Percentiles rank a stretch among this genome's conserved stretches.
phyloP scores from a whole-genome alignment of 2,888 invertebrate genomes.

The Drosophila flavopinicola region DNA sequence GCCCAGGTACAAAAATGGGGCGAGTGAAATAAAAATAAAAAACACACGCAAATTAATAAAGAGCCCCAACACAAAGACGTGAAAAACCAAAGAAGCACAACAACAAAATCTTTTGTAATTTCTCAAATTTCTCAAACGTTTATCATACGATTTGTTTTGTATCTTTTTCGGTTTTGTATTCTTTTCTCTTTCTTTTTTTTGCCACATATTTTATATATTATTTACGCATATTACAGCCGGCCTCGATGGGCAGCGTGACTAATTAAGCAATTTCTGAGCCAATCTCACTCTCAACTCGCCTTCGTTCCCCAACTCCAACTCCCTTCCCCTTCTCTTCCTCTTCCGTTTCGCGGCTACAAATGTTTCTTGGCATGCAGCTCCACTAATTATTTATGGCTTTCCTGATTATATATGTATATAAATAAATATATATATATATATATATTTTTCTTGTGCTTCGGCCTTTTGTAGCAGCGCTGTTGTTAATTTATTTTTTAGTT shows the following conservation, averaged over 20 bases:
- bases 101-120: constrained; percentile 58
- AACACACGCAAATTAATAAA: constrained; percentile 59
- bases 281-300: constrained; percentile 62
- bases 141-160: constrained; percentile 54
- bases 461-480: constrained; percentile 11
- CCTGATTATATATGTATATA: constrained; percentile 60
- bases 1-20: constrained; percentile 63
- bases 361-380: constrained; percentile 38
- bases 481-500: constrained; percentile 49
- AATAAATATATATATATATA: constrained; percentile 1
- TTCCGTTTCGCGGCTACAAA: constrained; percentile 21
- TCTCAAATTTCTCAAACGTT: constrained; percentile 72
- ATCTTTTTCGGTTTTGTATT: constrained; percentile 16
- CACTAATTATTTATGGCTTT: constrained; percentile 74
- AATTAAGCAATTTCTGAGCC: constrained; percentile 78
- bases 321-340: neutral
- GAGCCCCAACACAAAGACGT: constrained; percentile 35
- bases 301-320: neutral
- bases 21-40: constrained; percentile 9
- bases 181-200: too few relatives aligned
- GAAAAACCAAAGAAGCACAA: constrained; percentile 38
- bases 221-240: constrained; percentile 66
- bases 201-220: constrained; percentile 74
- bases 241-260: constrained; percentile 61
- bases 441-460: constrained; percentile 1